Conservation (phyloP, 1,140 invertebrate genomes). For the Diabrotica undecimpunctata region DNA sequence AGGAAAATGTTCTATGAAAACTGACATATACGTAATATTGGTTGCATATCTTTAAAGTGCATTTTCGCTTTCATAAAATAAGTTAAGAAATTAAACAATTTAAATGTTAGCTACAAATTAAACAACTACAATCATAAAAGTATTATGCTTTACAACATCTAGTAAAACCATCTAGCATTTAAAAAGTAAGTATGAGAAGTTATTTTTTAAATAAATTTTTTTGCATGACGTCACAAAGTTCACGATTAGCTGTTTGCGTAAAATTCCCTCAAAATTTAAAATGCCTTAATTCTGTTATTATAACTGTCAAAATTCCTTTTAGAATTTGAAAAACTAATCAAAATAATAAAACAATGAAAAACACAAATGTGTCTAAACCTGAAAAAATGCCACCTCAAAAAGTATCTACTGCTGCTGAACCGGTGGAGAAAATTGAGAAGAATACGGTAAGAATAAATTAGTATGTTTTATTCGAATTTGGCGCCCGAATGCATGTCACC, state of each 20-base stretch:
- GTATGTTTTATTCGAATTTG: background rate
- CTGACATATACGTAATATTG: too few species aligned
- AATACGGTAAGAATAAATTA: constrained; percentile 10
- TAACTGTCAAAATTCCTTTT: constrained; percentile 16
- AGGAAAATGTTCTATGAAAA: too few species aligned
- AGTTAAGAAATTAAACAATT: too few species aligned
- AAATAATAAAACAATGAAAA: constrained; percentile 20
- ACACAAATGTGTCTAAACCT: constrained; percentile 10
- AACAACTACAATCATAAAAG: too few species aligned
- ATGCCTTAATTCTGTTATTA: background rate
- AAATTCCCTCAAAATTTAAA: background rate
- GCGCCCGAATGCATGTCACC: background rate
- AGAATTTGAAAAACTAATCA: background rate
- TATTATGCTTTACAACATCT: too few species aligned
- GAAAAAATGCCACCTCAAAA: constrained; percentile 11
- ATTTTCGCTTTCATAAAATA: too few species aligned
- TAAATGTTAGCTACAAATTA: too few species aligned
- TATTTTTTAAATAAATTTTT: too few species aligned
- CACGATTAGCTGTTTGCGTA: background rate
- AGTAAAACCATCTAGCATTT: too few species aligned
- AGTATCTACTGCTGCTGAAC: background rate
- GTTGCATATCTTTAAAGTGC: too few species aligned
- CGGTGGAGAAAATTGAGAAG: constrained; percentile 7
- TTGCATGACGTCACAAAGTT: too few species aligned
- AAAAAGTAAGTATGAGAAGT: too few species aligned